Evolutionary conservation across 30 jellyfish, hydroid and myxozoan genomes (phyloP), one percentile per base, ranked within the genome.

Genomic region (Aurelia coerulea): DNA sequence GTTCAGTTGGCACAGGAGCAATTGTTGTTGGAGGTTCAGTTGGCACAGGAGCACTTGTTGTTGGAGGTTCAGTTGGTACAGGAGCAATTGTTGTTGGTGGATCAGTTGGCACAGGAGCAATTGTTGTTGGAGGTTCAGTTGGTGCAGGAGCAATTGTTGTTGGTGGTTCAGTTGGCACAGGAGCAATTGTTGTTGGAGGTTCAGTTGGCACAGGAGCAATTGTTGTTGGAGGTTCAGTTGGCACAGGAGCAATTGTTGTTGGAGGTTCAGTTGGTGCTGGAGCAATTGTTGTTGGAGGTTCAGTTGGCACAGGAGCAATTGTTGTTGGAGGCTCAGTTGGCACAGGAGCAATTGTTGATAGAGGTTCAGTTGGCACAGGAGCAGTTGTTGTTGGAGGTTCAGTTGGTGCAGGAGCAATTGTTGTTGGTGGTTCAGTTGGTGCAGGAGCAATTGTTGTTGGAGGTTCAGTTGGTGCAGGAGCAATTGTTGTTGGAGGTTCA

Each of bases 401-500:
- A 2, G 42, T 72, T 63, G 15, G 65, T 78, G 16, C 78, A 2
- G 37, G 34, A 1, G 78, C 76, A 54, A 35, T 46, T 56, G 78
- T 63, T 37, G 62, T 39, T 19, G 46, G 15, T 33, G 78, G 78
- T 53, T 63, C 42, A 1, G 33, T n/a, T 41, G 32, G 69, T 3
- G 6, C 70, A 13, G 65, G 34, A 41, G 77, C 75, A 53, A 52
- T 17, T 9, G 10, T 42, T 14, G 51, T 56, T 33, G 78, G 79
- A 3, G 56, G 37, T 37, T 54, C 70, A 9, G 79, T 14, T 72
- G 49, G 77, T 59, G 52, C 75, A 29, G 49, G 23, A 0, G 60
- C 73, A 13, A 31, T 58, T 83, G 92, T 42, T 1, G 84, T 37
- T 3, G 74, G 83, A 51, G 52, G 31, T 19, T 39, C 52, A 15